These are phyloP conservation scores for Pterobdella sp. DNA, from an alignment of 2,888 invertebrate genomes.

Conservation along the genomic window DNA sequence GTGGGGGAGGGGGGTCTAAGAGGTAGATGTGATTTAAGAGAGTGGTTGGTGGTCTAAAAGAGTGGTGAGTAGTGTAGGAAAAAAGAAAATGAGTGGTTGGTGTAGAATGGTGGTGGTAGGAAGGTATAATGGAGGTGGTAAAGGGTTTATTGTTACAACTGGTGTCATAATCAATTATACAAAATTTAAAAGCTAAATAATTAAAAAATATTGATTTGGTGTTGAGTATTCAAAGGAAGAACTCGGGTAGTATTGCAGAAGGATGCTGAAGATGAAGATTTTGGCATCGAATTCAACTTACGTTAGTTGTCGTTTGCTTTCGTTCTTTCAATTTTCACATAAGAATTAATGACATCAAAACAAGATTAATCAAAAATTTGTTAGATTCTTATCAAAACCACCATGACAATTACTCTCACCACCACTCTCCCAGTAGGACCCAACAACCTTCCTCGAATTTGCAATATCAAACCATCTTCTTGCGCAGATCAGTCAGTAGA, in stretches of 20 bases:
- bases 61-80: too few relatives aligned
- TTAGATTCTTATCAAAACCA: too few relatives aligned
- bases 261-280: neutral
- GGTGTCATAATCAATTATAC: neutral
- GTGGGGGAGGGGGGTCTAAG: too few relatives aligned
- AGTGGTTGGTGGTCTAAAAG: too few relatives aligned
- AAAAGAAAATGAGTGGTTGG: neutral
- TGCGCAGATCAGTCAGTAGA: neutral
- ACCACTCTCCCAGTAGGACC: neutral
- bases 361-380: too few relatives aligned
- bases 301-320: neutral
- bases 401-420: neutral
- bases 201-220: neutral
- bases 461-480: neutral
- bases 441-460: neutral
- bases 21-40: too few relatives aligned
- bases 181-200: neutral
- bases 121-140: too few relatives aligned
- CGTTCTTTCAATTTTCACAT: too few relatives aligned
- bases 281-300: neutral
- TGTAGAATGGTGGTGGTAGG: too few relatives aligned
- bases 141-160: too few relatives aligned
- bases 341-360: too few relatives aligned
- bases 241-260: neutral
- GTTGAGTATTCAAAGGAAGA: neutral